Conservation (phyloP, 2,113 vertebrate species). For the Colius striatus region DNA sequence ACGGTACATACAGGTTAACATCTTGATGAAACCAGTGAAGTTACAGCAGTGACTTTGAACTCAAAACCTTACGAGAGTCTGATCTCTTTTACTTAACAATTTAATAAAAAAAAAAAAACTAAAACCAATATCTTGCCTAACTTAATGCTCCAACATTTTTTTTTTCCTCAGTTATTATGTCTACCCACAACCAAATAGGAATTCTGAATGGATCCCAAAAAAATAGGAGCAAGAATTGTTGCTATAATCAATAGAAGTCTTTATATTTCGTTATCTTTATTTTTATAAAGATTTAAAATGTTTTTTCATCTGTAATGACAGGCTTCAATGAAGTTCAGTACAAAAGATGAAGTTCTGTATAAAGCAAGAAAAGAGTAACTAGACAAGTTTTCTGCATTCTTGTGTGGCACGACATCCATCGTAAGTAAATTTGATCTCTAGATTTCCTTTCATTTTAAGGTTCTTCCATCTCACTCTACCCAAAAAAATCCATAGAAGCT, state of each 20-base stretch:
- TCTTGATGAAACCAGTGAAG: neutral
- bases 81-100: neutral
- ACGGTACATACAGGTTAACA: neutral
- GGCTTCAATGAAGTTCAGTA: neutral
- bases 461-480: neutral
- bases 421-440: neutral
- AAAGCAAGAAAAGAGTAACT: neutral
- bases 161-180: neutral
- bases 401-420: fast-evolving
- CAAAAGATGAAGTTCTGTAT: neutral
- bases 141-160: neutral
- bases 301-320: neutral
- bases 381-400: neutral
- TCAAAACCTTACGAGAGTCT: neutral
- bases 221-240: neutral
- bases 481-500: neutral
- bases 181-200: neutral
- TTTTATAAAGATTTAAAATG: neutral
- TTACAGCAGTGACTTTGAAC: neutral
- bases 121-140: neutral
- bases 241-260: neutral
- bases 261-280: neutral
- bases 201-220: neutral
- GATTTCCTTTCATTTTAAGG: neutral
- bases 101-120: neutral